phyloP scores from a whole-genome alignment of 37 sponge, comb jelly and placozoan genomes.

The Petrosia ficiformis region DNA sequence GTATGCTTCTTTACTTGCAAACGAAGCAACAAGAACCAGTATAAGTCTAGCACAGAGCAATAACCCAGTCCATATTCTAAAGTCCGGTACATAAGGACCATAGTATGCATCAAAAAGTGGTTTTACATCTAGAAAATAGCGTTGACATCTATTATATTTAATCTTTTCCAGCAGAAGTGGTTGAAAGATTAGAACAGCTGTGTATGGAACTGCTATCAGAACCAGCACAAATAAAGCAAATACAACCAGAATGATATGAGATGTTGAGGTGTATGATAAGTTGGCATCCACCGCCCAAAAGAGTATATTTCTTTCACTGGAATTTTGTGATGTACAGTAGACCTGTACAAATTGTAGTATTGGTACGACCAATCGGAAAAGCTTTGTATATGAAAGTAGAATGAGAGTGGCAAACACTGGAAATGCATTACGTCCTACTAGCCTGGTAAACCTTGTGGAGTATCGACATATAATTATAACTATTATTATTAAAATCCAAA shows the following conservation, averaged over 20 bases:
- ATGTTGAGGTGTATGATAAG: not conserved
- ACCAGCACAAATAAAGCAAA: not conserved
- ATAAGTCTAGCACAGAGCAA: not conserved
- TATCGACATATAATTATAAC: not conserved
- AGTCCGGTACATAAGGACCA: not conserved
- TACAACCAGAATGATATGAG: not conserved
- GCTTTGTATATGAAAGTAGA: not conserved
- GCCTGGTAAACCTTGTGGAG: not conserved
- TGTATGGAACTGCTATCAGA: conserved; percentile 6
- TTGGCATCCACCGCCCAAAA: not conserved
- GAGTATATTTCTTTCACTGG: not conserved
- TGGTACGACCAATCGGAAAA: not conserved
- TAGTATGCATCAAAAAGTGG: not conserved
- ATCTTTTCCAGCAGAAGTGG: not conserved
- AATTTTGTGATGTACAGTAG: not conserved
- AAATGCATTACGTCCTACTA: not conserved
- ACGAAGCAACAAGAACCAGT: not conserved
- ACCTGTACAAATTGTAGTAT: not conserved
- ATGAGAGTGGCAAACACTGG: not conserved
- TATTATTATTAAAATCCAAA: not conserved
- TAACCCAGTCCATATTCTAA: not conserved
- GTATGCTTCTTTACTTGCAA: not conserved
- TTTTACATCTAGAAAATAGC: no score
- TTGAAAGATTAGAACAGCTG: not conserved
- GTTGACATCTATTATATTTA: not conserved